Evolutionary conservation across 2,797 vertebrate species (phyloP), one percentile per base, ranked within the genome.

Genomic region (Sandelia bainsii): DNA sequence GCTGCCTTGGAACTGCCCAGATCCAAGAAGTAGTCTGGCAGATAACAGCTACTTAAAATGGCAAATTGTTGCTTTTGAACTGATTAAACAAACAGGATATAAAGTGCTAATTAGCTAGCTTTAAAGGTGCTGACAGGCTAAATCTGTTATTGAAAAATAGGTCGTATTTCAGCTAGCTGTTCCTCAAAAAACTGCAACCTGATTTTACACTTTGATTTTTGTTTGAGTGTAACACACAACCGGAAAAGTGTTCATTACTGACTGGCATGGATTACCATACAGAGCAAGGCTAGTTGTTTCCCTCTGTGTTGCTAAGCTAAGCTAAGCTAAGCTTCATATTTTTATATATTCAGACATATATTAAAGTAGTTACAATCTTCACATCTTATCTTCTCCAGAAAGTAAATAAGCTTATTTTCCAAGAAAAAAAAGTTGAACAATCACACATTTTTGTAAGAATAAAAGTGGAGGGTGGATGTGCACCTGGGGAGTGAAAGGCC

Each of bases 401-500:
- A 65, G 53, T 12, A 6, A 74, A 49, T 16, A 32, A 29, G n/a
- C 44, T 17, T 37, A 58, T 57, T 69, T 79, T 40, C 39, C 39
- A 45, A n/a, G n/a, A 19, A 44, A 6, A 5, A 37, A 37, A 37
- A 13, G 12, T 17, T 44, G 67, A 80, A 86, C 48, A 86, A 75
- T 82, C 37, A 87, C 49, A 81, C 53, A 82, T 79, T 27, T 67
- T 32, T 29, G 51, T 5, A 70, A 60, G 71, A 75, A 50, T n/a
- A 82, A 67, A 87, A 56, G 77, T 53, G 60, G 69, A 83, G 65
- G 79, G 82, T 62, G 81, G 82, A 80, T 73, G 90, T 90, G 93
- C 94, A 99, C 98, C 98, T 99, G 97, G 97, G 93, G 98, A 98
- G 95, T 97, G 98, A 98, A 98, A 99, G 88, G 97, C 97, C 89